Base-by-base conservation (phyloP, 2,113 vertebrate genomes). In the Corydoras maculifer region DNA sequence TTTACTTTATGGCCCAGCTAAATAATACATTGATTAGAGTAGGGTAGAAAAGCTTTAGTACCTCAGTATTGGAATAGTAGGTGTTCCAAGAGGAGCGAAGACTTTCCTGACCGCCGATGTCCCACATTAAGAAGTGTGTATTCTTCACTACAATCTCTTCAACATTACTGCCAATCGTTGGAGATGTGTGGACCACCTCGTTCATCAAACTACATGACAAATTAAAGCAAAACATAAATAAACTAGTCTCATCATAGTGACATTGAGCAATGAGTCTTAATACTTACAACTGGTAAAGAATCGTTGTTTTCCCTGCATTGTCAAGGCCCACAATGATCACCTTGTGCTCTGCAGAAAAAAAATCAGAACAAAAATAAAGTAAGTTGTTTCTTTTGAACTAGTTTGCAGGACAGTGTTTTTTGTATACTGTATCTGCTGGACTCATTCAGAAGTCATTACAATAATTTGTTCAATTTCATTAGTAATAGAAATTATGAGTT, bases 201-300 rank as follows among this genome's bases (percentile, higher is more conserved):
- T 98, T 99, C 97, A 99, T 99, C 68, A 95, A 96, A 85, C 97
- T 99, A 80, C 3, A 49, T n/a, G 0, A 61, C 18, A 65, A 43
- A 6, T 13, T 29, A 9, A 9, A 29, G 5, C 14, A 13, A 60
- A 29, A 8, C 11, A 61, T 31, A 55, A 8, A 70, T 53, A 54
- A 62, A 43, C 43, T 2, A 6, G 57, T 58, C 65, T 2, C 0
- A 53, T 0, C 35, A 43, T 43, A 5, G 1, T 43, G 35, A 43
- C 29, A 57, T 49, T 18, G 58, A 51, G 5, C 35, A 43, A 43
- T 43, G 35, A 5, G 11, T 29, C 5, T 1, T 0, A 8, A 32
- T 84, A 98, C 97, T 98, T 89, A 99, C 96, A 99, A 99, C 73
- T 99, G 97, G 82, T 99, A 99, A 80, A 99, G 92, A 76, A 99